These are phyloP conservation scores for Agraylea sexmaculata DNA, from an alignment of 1,140 invertebrate genomes.

Conservation along the genomic window DNA sequence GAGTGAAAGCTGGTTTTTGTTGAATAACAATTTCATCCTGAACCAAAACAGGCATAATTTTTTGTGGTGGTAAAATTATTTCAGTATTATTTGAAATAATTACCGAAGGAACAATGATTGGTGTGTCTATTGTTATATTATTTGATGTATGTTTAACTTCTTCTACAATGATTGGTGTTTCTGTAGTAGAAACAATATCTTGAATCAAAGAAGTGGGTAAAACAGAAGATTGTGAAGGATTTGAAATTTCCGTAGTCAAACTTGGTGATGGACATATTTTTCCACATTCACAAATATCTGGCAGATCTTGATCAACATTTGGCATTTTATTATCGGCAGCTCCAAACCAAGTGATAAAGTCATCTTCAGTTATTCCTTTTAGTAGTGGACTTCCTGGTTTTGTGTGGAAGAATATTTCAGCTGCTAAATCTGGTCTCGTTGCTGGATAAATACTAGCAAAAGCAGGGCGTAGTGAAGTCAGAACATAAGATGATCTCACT, in stretches of 20 bases:
- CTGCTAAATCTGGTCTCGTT: slow-evolving; percentile 43
- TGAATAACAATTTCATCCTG: slow-evolving; percentile 20
- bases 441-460: slow-evolving; percentile 49
- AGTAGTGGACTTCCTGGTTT: slow-evolving; percentile 42
- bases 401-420: slow-evolving; percentile 50
- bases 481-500: slow-evolving; percentile 41
- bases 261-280: slow-evolving; percentile 28
- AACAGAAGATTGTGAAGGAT: slow-evolving; percentile 4
- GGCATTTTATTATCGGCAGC: slow-evolving; percentile 36
- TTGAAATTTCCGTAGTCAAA: slow-evolving; percentile 11
- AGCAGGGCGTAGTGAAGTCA: slow-evolving; percentile 45
- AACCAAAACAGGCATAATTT: too few relatives aligned
- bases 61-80: too few relatives aligned
- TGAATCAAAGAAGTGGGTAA: not conserved
- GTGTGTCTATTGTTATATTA: slow-evolving; percentile 19
- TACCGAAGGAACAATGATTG: slow-evolving; percentile 22
- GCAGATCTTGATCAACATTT: slow-evolving; percentile 30
- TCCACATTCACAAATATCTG: slow-evolving; percentile 39
- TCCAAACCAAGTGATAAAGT: slow-evolving; percentile 52
- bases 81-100: slow-evolving; percentile 12
- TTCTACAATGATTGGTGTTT: slow-evolving; percentile 12
- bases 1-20: slow-evolving; percentile 6
- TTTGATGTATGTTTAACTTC: slow-evolving; percentile 19
- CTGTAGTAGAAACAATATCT: slow-evolving; percentile 1
- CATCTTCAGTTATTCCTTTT: slow-evolving; percentile 46